These are phyloP conservation scores for Oryzias curvinotus DNA, from an alignment of 2,113 vertebrate genomes.

Conservation along the genomic window DNA sequence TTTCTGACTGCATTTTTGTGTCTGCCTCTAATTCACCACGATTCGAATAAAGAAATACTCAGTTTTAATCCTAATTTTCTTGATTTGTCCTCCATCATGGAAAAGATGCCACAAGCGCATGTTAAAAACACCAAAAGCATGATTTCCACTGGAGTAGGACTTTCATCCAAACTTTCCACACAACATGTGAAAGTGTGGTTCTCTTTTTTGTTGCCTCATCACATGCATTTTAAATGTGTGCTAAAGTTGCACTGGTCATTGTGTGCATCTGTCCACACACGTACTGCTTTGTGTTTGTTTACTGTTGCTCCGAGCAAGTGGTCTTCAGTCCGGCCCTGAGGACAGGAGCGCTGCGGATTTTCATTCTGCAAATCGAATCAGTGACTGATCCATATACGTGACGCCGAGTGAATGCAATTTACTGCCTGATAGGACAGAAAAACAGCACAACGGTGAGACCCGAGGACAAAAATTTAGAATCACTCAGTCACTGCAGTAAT, in stretches of 20 bases:
- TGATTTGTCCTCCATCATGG: too few species aligned
- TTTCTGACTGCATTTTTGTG: too few species aligned
- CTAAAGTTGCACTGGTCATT: not conserved
- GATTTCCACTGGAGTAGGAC: too few species aligned
- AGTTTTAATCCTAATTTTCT: too few species aligned
- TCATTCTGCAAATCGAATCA: constrained; percentile 59
- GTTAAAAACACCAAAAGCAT: too few species aligned
- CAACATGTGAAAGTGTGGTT: too few species aligned
- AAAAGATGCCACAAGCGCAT: too few species aligned
- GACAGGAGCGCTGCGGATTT: constrained; percentile 32
- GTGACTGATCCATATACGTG: constrained; percentile 41
- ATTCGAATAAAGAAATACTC: too few species aligned
- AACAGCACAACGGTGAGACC: constrained; percentile 26
- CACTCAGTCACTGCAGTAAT: constrained; percentile 18
- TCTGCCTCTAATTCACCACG: too few species aligned
- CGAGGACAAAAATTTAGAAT: constrained; percentile 38
- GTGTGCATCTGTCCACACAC: constrained; percentile 16
- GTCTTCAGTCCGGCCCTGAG: constrained; percentile 25
- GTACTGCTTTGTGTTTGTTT: constrained; percentile 29
- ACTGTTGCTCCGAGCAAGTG: constrained; percentile 17
- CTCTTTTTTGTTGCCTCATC: too few species aligned
- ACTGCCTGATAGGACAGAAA: constrained; percentile 34
- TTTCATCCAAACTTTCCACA: too few species aligned
- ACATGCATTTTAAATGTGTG: too few species aligned
- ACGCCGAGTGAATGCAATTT: constrained; percentile 53